Base-by-base conservation (phyloP, 2,113 vertebrate species). In the Chionomys nivalis region DNA sequence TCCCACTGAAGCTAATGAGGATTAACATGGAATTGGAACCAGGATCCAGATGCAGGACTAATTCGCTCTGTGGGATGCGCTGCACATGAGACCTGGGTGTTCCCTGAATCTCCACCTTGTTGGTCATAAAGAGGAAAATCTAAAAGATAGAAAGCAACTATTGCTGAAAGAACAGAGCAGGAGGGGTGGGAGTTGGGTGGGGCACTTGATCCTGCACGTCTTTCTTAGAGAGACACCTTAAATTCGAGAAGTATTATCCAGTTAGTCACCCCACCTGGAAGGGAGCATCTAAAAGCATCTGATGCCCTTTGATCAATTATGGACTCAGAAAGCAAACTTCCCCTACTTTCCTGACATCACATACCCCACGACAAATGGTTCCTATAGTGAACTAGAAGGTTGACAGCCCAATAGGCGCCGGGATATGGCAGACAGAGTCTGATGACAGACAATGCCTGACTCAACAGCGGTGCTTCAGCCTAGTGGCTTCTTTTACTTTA, bases 1-100 rank as follows among this genome's bases (percentile, higher is more conserved):
- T 88, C 81, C 89, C 52, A 81, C 76, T 92, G 92, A 92, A 92
- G 90, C 75, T 96, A 77, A 94, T 65, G 52, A 58, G 68, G 90
- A 81, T n/a, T 26, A 86, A 63, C 17, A 12, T 47, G 19, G 86
- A 85, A 88, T 87, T 68, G 88, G 66, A 93, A 81, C 65, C 42
- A 61, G 79, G 61, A 39, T 3, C 78, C 52, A 90, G 63, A 65
- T 68, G 78, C 28, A 75, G 66, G 47, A 19, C 33, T 52, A 55
- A 72, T 7, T 11, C 0, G 0, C 36, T 78, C 36, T 44, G 77
- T 1, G 28, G 75, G 26, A 79, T 36, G 10, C 26, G 9, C 42
- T 88, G 6, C 44, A 42, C 49, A 39, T 31, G 44, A 90, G 58
- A 93, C 4, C n/a, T 36, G 65, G 21, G 13, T 39, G 47, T 83